Conservation (phyloP, 1,140 invertebrate species). For the Psix sp. region DNA sequence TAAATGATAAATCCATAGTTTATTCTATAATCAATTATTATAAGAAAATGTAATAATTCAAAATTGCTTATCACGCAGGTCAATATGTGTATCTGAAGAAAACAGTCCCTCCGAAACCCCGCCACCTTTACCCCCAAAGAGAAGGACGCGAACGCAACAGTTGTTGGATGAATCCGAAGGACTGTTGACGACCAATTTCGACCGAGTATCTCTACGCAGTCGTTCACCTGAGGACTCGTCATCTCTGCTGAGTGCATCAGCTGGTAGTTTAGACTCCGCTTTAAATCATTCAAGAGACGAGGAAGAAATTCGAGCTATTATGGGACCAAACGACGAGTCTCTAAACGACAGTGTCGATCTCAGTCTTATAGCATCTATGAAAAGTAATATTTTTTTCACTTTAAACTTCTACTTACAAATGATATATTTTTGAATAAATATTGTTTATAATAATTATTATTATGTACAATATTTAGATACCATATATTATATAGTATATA, state of each 20-base stretch:
- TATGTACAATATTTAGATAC: too few relatives aligned
- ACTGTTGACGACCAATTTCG: constrained; percentile 78
- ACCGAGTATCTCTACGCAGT: constrained; percentile 80
- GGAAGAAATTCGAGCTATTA: constrained; percentile 81
- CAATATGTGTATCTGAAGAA: constrained; percentile 70
- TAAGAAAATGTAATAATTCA: too few relatives aligned
- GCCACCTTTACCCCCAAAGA: constrained; percentile 86
- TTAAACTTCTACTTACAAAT: not conserved
- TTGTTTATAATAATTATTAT: too few relatives aligned
- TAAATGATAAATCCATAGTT: too few relatives aligned
- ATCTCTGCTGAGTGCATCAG: constrained; percentile 84
- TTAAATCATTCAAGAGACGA: constrained; percentile 89
- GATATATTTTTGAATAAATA: not conserved
- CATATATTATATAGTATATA: too few relatives aligned
- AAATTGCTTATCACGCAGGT: too few relatives aligned
- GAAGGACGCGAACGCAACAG: constrained; percentile 77
- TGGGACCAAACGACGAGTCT: constrained; percentile 79
- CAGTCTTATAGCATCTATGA: constrained; percentile 74
- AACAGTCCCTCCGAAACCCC: constrained; percentile 75
- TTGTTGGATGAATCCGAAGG: constrained; percentile 76
- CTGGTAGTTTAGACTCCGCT: constrained; percentile 89
- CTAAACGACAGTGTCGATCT: constrained; percentile 76
- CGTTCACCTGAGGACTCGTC: constrained; percentile 83
- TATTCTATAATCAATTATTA: too few relatives aligned
- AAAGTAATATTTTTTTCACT: constrained; percentile 60